Percentiles rank a stretch among this genome's conserved stretches.
Conservation (phyloP, 2,888 invertebrate species). For the Cerceris rybyensis region DNA sequence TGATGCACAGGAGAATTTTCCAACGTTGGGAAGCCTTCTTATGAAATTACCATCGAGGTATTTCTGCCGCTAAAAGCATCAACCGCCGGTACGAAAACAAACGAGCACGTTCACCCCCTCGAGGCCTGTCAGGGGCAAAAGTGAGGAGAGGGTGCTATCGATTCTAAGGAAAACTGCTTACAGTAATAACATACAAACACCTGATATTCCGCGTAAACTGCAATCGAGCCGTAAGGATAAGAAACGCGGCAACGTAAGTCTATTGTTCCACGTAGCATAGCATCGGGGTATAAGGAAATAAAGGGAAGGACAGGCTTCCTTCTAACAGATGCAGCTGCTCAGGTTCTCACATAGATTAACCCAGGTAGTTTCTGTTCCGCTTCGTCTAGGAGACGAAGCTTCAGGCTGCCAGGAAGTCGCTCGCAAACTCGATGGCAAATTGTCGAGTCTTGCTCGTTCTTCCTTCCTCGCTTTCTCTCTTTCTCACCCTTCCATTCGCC, state of each 20-base stretch:
- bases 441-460: slow-evolving; percentile 60
- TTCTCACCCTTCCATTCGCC: slow-evolving; percentile 17
- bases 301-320: slow-evolving; percentile 65
- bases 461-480: slow-evolving; percentile 23
- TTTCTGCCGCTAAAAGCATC: neutral
- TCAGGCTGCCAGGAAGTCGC: slow-evolving; percentile 72
- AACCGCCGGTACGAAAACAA: slow-evolving; percentile 3
- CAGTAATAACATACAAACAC: slow-evolving; percentile 59
- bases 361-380: slow-evolving; percentile 70
- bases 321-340: slow-evolving; percentile 71
- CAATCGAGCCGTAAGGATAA: slow-evolving; percentile 59
- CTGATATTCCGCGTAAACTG: slow-evolving; percentile 57
- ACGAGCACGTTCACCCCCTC: too few species aligned
- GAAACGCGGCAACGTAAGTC: slow-evolving; percentile 48
- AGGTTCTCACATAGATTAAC: slow-evolving; percentile 77
- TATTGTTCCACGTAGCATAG: slow-evolving; percentile 58
- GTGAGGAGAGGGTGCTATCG: slow-evolving; percentile 44
- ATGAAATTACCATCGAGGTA: too few species aligned
- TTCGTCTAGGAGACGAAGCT: slow-evolving; percentile 65
- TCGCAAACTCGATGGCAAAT: slow-evolving; percentile 71
- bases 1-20: too few species aligned
- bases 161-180: slow-evolving; percentile 57
- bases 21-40: too few species aligned
- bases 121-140: slow-evolving; percentile 5
- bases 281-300: slow-evolving; percentile 55